Base-by-base conservation (phyloP, 2,113 vertebrate species). In the Chelonoidis abingdonii region DNA sequence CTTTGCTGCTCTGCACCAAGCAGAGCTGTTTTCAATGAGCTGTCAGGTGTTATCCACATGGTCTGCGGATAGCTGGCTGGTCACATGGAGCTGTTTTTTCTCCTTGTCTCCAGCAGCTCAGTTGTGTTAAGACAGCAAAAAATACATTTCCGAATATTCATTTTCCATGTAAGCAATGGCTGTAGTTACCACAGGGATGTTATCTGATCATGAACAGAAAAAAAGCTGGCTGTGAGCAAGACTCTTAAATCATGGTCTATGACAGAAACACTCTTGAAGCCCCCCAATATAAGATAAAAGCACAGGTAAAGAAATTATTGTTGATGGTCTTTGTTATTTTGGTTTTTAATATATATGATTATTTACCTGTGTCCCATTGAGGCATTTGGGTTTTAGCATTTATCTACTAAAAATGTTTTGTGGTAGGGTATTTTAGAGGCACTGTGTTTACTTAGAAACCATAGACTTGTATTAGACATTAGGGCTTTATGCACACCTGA, bases 81-180 rank as follows among this genome's bases (percentile, higher is more conserved):
- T 96, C 69, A 59, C 50, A 54, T 0, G 0, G 47, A 93, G 35
- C 41, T 59, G 50, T 41, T 90, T 93, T 87, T 81, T 52, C 83
- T 87, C 57, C 75, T 92, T 96, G 53, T 50, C 96, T 94, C 76
- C 92, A 95, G 88, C 79, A 92, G 82, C n/a, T 92, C 85, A n/a
- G n/a, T 87, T 11, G 1, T 89, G 50, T 94, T 86, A 86, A 94
- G 29, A 90, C 54, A 91, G 84, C 81, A 93, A 92, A 95, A 90
- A 50, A 54, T 90, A 80, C 79, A 79, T 54, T 96, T 91, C 88
- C 0, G 0, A 89, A 54, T 87, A 81, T 38, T 88, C 57, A 22
- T n/a, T 50, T 75, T 9, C 57, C 76, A 5, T 35, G 75, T 75
- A 91, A 92, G 31, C 5, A 93, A 93, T 72, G 75, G 47, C 54